Percentiles rank a stretch among this genome's conserved stretches.
These are phyloP conservation scores for Tichodroma muraria DNA, from an alignment of 2,113 vertebrate genomes.

Conservation along the genomic window DNA sequence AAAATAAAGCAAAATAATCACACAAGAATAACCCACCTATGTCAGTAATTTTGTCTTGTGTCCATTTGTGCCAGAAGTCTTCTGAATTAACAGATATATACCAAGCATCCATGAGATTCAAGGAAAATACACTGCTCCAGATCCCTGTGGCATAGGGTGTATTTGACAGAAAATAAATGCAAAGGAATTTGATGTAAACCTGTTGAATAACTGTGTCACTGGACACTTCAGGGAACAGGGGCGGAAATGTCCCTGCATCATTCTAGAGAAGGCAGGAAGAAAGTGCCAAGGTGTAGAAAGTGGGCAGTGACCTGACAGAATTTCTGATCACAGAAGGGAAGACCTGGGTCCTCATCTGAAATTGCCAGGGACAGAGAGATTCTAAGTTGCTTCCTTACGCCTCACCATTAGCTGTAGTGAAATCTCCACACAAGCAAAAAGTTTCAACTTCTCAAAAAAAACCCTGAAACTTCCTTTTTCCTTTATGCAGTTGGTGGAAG, in stretches of 20 bases:
- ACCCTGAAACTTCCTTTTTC: not conserved
- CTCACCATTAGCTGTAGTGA: not conserved
- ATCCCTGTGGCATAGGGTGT: constrained; percentile 28
- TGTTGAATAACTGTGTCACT: not conserved
- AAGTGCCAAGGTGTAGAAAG: not conserved
- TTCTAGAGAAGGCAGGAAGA: not conserved
- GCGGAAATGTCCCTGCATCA: not conserved
- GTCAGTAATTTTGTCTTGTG: constrained; percentile 50
- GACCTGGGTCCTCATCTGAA: not conserved
- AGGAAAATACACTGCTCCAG: constrained; percentile 71
- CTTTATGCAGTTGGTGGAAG: not conserved
- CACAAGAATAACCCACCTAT: constrained; percentile 7
- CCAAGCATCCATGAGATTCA: constrained; percentile 71
- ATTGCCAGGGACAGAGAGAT: not conserved
- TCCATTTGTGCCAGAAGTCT: constrained; percentile 69
- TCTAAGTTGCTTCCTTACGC: not conserved
- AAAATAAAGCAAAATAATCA: not conserved
- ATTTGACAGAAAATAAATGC: not conserved
- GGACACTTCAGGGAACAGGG: not conserved
- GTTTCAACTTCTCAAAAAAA: not conserved
- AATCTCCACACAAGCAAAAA: not conserved
- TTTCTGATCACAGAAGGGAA: not conserved
- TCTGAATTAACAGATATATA: constrained; percentile 54
- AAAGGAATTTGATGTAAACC: not conserved
- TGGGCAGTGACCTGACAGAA: not conserved